These are phyloP conservation scores for Rotaria sp. DNA, from an alignment of 2,888 invertebrate species.

Conservation along the genomic window DNA sequence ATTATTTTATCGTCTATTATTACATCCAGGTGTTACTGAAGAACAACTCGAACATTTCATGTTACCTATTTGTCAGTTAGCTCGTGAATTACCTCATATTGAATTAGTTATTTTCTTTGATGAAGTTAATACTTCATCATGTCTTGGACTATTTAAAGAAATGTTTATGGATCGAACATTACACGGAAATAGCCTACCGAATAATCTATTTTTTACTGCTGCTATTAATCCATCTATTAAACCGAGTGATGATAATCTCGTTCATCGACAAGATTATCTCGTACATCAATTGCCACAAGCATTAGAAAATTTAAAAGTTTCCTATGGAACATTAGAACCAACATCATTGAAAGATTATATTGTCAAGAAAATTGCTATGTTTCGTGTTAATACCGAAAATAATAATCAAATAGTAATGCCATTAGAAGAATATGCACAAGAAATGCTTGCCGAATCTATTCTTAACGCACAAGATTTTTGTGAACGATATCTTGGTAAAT, in stretches of 20 bases:
- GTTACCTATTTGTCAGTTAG: not conserved
- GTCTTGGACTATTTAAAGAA: conserved; percentile 19
- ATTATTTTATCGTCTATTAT: conserved; percentile 2
- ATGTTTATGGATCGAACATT: conserved; percentile 18
- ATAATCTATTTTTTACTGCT: conserved; percentile 32
- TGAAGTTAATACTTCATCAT: conserved; percentile 1
- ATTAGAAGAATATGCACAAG: conserved; percentile 4
- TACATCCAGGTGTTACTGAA: conserved; percentile 22
- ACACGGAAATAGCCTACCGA: not conserved
- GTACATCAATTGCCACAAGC: conserved; percentile 19
- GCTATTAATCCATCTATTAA: conserved; percentile 33
- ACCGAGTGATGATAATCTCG: not conserved
- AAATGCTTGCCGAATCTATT: not conserved
- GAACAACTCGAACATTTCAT: conserved; percentile 15
- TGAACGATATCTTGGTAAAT: conserved; percentile 4
- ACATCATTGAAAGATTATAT: not conserved
- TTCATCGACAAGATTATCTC: conserved; percentile 23
- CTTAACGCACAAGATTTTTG: conserved; percentile 6
- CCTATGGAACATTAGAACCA: not conserved
- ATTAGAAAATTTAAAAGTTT: conserved; percentile 1
- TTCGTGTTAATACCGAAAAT: not conserved
- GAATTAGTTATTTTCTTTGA: not conserved
- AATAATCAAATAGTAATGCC: not conserved
- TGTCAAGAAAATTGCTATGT: not conserved
- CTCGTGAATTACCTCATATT: not conserved